Conservation (phyloP, 2,113 vertebrate species). For the Cryptomyrus ogoouensis region DNA sequence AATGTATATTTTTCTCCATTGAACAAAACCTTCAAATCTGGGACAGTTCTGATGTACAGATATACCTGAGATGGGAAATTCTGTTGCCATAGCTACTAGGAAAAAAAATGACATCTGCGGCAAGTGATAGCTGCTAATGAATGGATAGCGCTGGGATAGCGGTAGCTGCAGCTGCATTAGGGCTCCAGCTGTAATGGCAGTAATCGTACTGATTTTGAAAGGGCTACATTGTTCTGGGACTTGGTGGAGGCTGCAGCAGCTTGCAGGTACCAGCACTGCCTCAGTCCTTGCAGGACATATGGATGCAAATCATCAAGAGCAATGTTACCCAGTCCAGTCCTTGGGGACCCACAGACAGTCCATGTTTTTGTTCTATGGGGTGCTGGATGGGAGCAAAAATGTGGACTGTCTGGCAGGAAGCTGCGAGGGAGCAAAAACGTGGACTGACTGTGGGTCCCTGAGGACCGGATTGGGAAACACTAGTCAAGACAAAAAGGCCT, state of each 20-base stretch:
- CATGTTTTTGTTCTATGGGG: neutral
- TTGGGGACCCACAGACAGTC: neutral
- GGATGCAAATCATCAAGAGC: neutral
- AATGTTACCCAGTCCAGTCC: neutral
- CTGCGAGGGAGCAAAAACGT: neutral
- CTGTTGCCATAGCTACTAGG: neutral
- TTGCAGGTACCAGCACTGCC: neutral
- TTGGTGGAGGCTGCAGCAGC: neutral
- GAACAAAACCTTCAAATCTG: neutral
- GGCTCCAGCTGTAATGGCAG: neutral
- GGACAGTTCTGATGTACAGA: neutral
- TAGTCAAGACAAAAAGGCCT: neutral
- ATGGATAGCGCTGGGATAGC: neutral
- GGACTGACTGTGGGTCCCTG: neutral
- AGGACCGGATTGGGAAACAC: neutral
- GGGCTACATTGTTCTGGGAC: neutral
- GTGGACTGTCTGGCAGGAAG: neutral
- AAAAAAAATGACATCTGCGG: neutral
- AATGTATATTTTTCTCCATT: neutral
- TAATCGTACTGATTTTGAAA: neutral
- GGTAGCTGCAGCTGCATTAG: neutral
- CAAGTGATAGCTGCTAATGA: neutral
- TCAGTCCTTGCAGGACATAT: neutral
- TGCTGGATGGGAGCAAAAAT: neutral
- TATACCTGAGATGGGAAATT: neutral